A percentile compares a stretch with the other conserved stretches of the same genome.
Conservation (phyloP, 2,888 invertebrate genomes). For the Polydrusus cervinus region DNA sequence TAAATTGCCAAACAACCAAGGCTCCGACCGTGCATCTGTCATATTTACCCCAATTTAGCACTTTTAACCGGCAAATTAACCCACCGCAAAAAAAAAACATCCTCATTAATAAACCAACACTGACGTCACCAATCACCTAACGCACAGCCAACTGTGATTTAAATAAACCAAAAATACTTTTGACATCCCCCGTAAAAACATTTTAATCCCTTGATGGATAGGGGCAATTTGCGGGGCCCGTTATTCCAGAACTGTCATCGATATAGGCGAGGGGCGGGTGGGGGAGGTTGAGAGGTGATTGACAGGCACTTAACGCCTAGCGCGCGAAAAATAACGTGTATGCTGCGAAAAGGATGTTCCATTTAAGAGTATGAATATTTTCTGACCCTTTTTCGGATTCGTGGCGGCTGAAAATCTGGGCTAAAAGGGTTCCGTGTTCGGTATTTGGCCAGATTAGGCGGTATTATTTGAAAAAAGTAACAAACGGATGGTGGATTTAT, state of each 20-base stretch:
- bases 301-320: conserved; percentile 53
- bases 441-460: not conserved
- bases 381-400: conserved; percentile 40
- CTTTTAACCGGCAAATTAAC: not conserved
- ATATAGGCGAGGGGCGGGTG: conserved; percentile 36
- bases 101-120: conserved; percentile 18
- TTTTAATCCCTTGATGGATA: conserved; percentile 56
- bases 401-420: conserved; percentile 25
- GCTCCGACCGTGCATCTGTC: not conserved
- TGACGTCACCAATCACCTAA: conserved; percentile 19
- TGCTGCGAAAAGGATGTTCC: conserved; percentile 35
- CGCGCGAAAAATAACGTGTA: conserved; percentile 42
- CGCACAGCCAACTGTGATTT: conserved; percentile 19
- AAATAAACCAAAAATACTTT: conserved; percentile 34
- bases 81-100: conserved; percentile 3
- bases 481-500: conserved; percentile 8
- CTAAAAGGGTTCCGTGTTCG: conserved; percentile 8
- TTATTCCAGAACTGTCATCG: conserved; percentile 54
- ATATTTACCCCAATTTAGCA: not conserved
- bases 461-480: not conserved
- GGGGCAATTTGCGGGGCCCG: conserved; percentile 50
- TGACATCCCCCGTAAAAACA: conserved; percentile 38
- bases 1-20: not conserved
- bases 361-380: conserved; percentile 44
- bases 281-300: conserved; percentile 38